Evolutionary conservation across 2,797 vertebrate species (phyloP), one percentile per base, ranked within the genome.

Genomic region (Myotis vivesi): DNA sequence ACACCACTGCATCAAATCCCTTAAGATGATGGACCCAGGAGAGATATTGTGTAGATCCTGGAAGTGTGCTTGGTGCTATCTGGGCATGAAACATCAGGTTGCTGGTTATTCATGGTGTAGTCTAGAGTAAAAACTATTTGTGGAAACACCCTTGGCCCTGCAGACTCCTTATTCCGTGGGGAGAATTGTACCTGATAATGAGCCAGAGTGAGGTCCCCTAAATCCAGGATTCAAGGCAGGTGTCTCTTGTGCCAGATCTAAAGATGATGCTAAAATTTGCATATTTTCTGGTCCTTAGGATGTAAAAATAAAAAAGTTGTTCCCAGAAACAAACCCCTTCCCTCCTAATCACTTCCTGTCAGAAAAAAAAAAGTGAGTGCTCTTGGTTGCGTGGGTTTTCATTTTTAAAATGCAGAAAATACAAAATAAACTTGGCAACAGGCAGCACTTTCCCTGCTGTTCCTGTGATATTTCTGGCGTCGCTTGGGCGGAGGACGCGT

Each of bases 331-430:
- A 92, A 86, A 53, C 53, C 38, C 73, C 51, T 94, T 92, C 46
- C 41, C 57, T 91, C 77, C 59, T 95, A 89, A 95, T 94, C 76
- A 95, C 46, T 97, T 96, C 90, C 94, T 93, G 79, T 95, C 84
- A 69, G 80, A 80, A 96, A 30, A 44, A 64, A 68, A 71, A 13
- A 75, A 51, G 30, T 33, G n/a, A 92, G 55, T 23, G 23, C 28
- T 89, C 76, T 86, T 73, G 16, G 41, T 91, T 95, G 62, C 0
- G 6, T 94, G 92, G 80, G 59, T 73, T 91, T 96, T 95, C 92
- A 89, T 93, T 95, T 97, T 87, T 95, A 91, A 96, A 66, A 84
- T 71, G 75, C 83, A 94, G 79, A 92, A 95, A 95, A 96, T 69
- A 96, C 84, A 92, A 94, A 95, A 95, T 95, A 91, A 91, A 95